Percentiles rank a stretch among this genome's conserved stretches.
Conservation (phyloP, 2,113 vertebrate genomes). For the Anthoscopus minutus region DNA sequence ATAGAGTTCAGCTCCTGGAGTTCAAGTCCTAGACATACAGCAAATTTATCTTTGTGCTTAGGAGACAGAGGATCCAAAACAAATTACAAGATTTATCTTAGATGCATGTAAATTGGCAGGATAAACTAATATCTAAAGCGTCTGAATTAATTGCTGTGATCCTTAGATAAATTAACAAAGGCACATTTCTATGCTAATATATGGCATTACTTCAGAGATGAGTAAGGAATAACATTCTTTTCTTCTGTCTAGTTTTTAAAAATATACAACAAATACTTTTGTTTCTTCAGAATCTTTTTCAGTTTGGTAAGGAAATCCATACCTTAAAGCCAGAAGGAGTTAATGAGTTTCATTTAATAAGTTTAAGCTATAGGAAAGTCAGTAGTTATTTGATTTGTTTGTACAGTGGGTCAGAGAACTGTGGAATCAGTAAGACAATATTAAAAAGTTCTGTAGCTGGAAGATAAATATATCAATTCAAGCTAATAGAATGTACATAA, state of each 20-base stretch:
- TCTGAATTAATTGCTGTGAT: constrained; percentile 23
- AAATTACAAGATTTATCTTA: constrained; percentile 10
- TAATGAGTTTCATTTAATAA: not conserved
- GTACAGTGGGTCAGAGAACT: not conserved
- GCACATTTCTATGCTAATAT: not conserved
- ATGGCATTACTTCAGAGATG: not conserved
- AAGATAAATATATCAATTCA: not conserved
- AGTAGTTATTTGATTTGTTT: not conserved
- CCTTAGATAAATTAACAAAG: not conserved
- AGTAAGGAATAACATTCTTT: not conserved
- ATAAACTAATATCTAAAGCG: not conserved
- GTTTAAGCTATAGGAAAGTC: not conserved
- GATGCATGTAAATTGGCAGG: not conserved
- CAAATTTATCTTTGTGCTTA: constrained; percentile 5
- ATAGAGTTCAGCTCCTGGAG: not conserved
- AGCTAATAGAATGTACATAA: not conserved
- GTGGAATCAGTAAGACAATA: not conserved
- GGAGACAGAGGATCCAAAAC: not conserved
- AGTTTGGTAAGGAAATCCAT: not conserved
- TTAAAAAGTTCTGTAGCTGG: not conserved
- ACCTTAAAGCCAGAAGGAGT: not conserved
- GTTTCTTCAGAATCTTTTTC: not conserved
- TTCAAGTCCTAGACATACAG: not conserved
- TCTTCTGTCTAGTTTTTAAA: not conserved
- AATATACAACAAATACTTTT: not conserved